These are phyloP conservation scores for Cephus sareptanus DNA, from an alignment of 2,888 invertebrate species.

Conservation along the genomic window DNA sequence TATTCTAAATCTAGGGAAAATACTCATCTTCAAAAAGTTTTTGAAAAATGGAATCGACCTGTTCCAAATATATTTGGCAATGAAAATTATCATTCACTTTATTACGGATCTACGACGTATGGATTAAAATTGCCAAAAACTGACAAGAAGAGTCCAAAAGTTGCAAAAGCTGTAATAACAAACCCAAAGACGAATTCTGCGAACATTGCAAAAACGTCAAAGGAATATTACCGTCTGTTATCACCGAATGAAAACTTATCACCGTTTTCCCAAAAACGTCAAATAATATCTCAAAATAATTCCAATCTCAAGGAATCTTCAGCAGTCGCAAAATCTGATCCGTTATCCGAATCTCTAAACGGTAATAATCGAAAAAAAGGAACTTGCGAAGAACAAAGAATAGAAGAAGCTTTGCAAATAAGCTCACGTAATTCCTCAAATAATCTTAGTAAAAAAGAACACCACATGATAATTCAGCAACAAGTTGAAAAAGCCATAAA, in stretches of 20 bases:
- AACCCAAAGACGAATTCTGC: background rate
- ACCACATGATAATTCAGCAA: conserved; percentile 12
- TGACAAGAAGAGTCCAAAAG: background rate
- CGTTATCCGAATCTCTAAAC: background rate
- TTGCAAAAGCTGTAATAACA: background rate
- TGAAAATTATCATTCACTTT: background rate
- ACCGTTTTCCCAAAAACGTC: background rate
- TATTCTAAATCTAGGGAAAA: background rate
- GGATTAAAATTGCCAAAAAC: background rate
- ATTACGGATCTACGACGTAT: background rate
- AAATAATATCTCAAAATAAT: background rate
- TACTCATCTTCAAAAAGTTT: background rate
- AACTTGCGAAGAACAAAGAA: background rate
- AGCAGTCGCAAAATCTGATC: background rate
- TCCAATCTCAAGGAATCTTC: background rate
- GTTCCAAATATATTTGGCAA: background rate
- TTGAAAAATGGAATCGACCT: background rate
- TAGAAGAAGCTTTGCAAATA: background rate
- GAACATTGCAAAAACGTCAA: background rate
- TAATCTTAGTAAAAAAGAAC: conserved; percentile 10
- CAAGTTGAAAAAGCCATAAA: conserved; percentile 25
- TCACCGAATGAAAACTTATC: background rate
- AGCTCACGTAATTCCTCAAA: background rate
- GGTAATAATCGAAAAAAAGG: background rate
- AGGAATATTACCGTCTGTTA: background rate